A percentile compares a stretch with the other conserved stretches of the same genome.
phyloP scores from a whole-genome alignment of 2,888 invertebrate species.

The Drosophila mercatorum region DNA sequence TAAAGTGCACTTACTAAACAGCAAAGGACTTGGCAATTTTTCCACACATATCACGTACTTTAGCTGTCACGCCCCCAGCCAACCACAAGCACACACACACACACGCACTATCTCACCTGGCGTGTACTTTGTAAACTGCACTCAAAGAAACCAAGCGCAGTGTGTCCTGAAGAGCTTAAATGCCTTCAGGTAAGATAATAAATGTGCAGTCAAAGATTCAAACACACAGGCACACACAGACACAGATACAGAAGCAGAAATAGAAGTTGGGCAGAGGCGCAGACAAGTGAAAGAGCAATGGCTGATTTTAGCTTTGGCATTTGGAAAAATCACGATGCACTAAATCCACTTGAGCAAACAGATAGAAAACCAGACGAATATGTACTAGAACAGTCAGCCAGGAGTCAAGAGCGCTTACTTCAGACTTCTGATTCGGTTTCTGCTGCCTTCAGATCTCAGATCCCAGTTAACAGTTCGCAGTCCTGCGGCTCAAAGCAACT shows the following conservation, averaged over 20 bases:
- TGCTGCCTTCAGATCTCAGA: not conserved
- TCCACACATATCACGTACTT: slow-evolving; percentile 26
- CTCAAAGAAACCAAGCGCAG: slow-evolving; percentile 41
- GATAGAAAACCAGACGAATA: slow-evolving; percentile 18
- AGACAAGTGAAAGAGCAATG: slow-evolving; percentile 57
- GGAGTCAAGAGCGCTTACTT: slow-evolving; percentile 6
- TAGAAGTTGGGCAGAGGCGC: slow-evolving; percentile 44
- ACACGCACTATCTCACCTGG: slow-evolving; percentile 6
- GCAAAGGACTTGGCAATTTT: slow-evolving; percentile 23
- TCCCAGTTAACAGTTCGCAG: not conserved
- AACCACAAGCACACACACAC: slow-evolving; percentile 11
- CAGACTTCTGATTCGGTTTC: not conserved
- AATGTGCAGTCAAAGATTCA: slow-evolving; percentile 77
- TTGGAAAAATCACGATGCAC: slow-evolving; percentile 74
- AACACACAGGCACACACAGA: slow-evolving; percentile 14
- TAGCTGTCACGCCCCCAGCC: slow-evolving; percentile 45
- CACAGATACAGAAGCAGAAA: not conserved
- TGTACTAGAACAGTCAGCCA: slow-evolving; percentile 8
- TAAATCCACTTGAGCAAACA: slow-evolving; percentile 62
- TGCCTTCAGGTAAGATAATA: slow-evolving; percentile 79
- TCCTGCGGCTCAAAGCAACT: slow-evolving; percentile 66
- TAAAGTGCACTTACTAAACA: slow-evolving; percentile 9
- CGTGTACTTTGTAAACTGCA: slow-evolving; percentile 43
- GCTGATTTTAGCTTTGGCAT: slow-evolving; percentile 74
- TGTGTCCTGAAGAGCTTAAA: slow-evolving; percentile 58